Evolutionary conservation across 1,140 invertebrate species (phyloP), one percentile per base, ranked within the genome.

Genomic region (Phortica variegata): DNA sequence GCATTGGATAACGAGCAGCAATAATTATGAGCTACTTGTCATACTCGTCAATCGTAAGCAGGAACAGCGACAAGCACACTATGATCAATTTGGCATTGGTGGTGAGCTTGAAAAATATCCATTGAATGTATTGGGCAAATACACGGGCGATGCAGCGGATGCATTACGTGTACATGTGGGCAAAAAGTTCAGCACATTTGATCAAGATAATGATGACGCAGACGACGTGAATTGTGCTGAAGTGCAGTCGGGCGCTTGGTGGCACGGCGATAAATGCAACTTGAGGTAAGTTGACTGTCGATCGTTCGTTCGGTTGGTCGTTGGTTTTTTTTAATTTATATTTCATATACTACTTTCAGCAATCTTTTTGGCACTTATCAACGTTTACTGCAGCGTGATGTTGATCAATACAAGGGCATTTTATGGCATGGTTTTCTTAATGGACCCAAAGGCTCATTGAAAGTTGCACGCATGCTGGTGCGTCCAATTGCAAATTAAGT

Each of bases 311-410:
- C 33, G 16, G 7, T 10, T 6, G 9, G 38, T 16, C 16, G 3
- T 19, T 1, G 3, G 4, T 13, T 8, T 8, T 12, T 29, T 23
- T 39, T 13, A 6, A 10, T 15, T 39, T n/a, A 10, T 13, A 13
- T 3, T 7, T 13, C 20, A 19, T 15, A 7, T 18, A 16, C 0
- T 8, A 8, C 2, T 5, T 17, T 5, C 15, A 68, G 63, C 40
- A 68, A 68, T 49, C 63, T 60, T 8, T 68, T 68, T 18, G 63
- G 63, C 1, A 12, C 68, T 0, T 68, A 68, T 37, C 63, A 62
- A 20, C 60, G 52, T 9, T 29, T 29, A 0, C 40, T 68, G 0
- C 53, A 60, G 2, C 54, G 63, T n/a, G 60, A 68, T 38, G 21
- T 56, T 4, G 63, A 68, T 32, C 49, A 45, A 0, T 68, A 48